These are phyloP conservation scores for Charina bottae DNA, from an alignment of 2,113 vertebrate species.

Conservation along the genomic window DNA sequence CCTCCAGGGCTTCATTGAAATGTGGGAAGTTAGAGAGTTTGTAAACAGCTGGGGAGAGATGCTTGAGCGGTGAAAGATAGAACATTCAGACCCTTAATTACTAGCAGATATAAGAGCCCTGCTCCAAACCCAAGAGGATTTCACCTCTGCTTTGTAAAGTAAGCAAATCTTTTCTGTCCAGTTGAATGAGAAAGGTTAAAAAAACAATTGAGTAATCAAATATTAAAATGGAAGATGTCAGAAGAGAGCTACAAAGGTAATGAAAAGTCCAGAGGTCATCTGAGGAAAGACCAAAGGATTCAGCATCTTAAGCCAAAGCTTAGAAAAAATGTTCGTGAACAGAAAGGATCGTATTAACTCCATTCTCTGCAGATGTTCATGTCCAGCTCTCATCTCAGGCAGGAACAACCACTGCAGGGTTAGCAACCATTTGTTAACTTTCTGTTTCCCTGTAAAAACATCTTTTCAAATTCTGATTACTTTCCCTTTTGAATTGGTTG, in stretches of 20 bases:
- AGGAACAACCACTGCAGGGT: not conserved
- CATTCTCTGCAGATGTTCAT: constrained; percentile 3
- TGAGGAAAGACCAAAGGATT: not conserved
- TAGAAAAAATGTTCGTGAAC: too few species aligned
- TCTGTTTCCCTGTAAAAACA: constrained; percentile 8
- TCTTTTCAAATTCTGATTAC: constrained; percentile 4
- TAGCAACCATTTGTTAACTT: not conserved
- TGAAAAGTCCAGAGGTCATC: constrained; percentile 3
- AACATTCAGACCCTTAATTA: not conserved
- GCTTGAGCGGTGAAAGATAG: not conserved
- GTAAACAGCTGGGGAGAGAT: not conserved
- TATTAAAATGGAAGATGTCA: not conserved
- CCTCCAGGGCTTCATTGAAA: not conserved
- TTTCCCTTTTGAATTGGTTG: constrained; percentile 14
- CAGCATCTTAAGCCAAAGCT: not conserved
- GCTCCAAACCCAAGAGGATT: not conserved
- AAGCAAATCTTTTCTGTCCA: not conserved
- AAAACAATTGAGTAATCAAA: not conserved
- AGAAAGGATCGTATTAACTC: not conserved
- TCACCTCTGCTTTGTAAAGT: not conserved
- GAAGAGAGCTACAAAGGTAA: not conserved
- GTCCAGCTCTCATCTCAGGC: not conserved
- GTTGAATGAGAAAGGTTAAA: not conserved
- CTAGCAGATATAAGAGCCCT: not conserved
- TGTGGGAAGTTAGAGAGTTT: not conserved